Evolutionary conservation across 2,797 vertebrate species (phyloP).

Genomic region (Pseudomugil tenellus): DNA sequence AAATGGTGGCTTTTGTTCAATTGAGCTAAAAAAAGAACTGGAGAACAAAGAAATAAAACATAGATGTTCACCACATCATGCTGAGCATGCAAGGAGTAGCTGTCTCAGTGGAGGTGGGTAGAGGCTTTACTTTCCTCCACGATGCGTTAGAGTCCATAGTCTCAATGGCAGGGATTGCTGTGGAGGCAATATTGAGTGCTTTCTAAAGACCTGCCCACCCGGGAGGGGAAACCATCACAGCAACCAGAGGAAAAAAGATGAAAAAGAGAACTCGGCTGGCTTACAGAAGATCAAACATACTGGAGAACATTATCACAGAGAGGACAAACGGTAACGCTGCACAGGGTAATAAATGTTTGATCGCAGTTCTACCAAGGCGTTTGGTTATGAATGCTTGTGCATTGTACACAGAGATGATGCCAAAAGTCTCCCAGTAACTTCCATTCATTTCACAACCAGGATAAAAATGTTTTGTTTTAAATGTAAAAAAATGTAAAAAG

Average conservation of each 20-base stretch:
- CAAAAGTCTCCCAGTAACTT: constrained; percentile 5
- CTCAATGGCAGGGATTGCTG: constrained; percentile 54
- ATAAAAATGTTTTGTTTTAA: constrained; percentile 23
- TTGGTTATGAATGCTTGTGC: background rate
- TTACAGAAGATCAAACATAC: constrained; percentile 63
- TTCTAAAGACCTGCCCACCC: constrained; percentile 71
- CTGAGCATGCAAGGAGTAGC: constrained; percentile 40
- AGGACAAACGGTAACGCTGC: constrained; percentile 24
- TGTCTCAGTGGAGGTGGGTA: constrained; percentile 57
- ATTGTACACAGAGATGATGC: constrained; percentile 1
- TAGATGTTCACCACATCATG: constrained; percentile 62
- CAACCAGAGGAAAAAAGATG: constrained; percentile 51
- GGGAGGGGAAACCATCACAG: constrained; percentile 58
- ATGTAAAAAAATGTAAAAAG: constrained; percentile 7
- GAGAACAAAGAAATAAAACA: constrained; percentile 65
- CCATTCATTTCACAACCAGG: background rate
- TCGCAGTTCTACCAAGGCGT: constrained; percentile 2
- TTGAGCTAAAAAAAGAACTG: constrained; percentile 64
- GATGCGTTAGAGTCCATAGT: constrained; percentile 60
- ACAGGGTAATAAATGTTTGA: constrained; percentile 40
- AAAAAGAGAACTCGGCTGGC: constrained; percentile 46
- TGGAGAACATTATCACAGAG: constrained; percentile 39
- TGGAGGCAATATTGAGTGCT: constrained; percentile 68
- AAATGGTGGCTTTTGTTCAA: constrained; percentile 63
- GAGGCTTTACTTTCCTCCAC: constrained; percentile 54